phyloP scores from a whole-genome alignment of 53 echinoderm and acorn worm species.

The Hippasteria phrygiana region DNA sequence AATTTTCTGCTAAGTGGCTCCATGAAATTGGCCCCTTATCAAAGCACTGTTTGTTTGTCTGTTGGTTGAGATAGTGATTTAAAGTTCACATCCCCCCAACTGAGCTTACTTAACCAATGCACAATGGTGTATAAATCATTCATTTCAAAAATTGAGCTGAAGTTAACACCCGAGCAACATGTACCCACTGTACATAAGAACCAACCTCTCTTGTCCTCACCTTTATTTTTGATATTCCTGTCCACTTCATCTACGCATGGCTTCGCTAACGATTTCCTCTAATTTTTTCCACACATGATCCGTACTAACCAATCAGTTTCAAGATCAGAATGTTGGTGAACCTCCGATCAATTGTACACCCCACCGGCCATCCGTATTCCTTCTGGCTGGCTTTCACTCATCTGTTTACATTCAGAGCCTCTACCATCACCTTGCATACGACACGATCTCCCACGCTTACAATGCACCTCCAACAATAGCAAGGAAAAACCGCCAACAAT shows the following conservation, averaged over 20 bases:
- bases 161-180: neutral
- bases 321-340: neutral
- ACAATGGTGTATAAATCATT: too few species aligned
- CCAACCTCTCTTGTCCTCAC: neutral
- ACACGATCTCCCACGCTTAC: neutral
- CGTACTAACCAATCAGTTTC: neutral
- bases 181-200: neutral
- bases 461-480: constrained; percentile 35
- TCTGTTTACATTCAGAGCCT: neutral
- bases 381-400: neutral
- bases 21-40: too few species aligned
- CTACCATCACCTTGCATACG: neutral
- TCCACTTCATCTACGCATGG: neutral
- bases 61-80: too few species aligned
- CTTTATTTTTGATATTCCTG: neutral
- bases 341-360: neutral
- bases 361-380: neutral
- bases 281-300: neutral
- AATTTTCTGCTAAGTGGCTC: too few species aligned
- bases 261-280: neutral
- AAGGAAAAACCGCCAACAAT: constrained; percentile 24
- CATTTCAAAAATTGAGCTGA: too few species aligned
- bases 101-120: too few species aligned
- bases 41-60: too few species aligned
- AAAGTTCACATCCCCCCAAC: too few species aligned